Evolutionary conservation across 2,113 vertebrate genomes (phyloP).

Genomic region (Odobenus rosmarus): DNA sequence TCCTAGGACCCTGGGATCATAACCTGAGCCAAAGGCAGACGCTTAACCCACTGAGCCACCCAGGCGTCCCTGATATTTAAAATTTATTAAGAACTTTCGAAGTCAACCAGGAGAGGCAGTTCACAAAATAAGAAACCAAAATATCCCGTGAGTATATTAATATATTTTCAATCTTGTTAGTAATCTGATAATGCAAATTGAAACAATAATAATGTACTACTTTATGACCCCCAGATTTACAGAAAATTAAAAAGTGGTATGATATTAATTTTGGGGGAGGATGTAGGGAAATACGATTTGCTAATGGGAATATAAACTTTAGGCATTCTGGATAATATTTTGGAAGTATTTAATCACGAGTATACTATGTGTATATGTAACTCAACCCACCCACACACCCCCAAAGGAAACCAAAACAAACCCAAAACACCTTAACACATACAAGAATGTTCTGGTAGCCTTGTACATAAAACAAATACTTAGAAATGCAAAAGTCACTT

Average conservation of each 20-base stretch:
- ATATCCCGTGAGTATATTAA: neutral
- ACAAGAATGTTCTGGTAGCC: neutral
- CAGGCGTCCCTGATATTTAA: no score
- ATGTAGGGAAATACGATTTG: neutral
- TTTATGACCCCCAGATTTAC: neutral
- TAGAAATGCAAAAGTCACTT: constrained; percentile 3
- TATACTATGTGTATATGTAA: neutral
- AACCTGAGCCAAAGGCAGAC: no score
- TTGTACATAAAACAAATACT: neutral
- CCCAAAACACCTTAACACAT: neutral
- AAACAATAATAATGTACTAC: neutral
- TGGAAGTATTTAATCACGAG: neutral
- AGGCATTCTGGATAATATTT: neutral
- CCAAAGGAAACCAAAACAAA: neutral
- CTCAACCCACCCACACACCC: neutral
- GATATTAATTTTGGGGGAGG: neutral
- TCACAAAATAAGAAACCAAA: constrained; percentile 11
- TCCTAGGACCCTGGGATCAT: no score
- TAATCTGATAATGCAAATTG: constrained; percentile 8
- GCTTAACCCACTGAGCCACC: no score
- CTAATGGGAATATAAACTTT: neutral
- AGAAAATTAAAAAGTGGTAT: neutral
- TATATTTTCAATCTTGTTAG: neutral
- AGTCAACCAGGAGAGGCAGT: neutral
- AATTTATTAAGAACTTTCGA: neutral